Evolutionary conservation across 2,113 vertebrate genomes (phyloP).

Genomic region (Pao palembangensis): DNA sequence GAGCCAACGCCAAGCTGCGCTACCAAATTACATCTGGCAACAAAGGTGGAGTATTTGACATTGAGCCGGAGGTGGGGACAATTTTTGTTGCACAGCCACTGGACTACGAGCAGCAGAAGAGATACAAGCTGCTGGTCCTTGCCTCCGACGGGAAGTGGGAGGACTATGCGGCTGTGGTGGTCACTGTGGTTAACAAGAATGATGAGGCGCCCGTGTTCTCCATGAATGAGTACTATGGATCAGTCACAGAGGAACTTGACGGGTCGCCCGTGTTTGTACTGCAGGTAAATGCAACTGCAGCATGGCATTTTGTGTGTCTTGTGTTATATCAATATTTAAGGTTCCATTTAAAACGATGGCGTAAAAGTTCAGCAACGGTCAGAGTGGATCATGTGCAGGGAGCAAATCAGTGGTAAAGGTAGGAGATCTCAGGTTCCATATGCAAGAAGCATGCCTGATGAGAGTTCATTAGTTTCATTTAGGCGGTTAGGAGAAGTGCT

Average conservation of each 20-base stretch:
- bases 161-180: conserved; percentile 79
- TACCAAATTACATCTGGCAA: conserved; percentile 89
- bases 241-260: conserved; percentile 83
- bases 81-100: conserved; percentile 83
- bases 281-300: conserved; percentile 71
- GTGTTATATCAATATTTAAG: conserved; percentile 1
- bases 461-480: conserved; percentile 48
- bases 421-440: conserved; percentile 22
- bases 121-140: conserved; percentile 81
- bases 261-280: conserved; percentile 84
- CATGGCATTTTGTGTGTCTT: neutral
- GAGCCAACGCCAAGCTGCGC: conserved; percentile 83
- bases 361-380: too few species aligned
- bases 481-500: conserved; percentile 37
- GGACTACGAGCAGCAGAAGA: conserved; percentile 84
- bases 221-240: conserved; percentile 85
- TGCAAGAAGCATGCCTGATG: conserved; percentile 28
- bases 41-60: conserved; percentile 80
- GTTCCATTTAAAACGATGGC: too few species aligned
- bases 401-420: conserved; percentile 19
- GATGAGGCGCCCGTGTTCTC: conserved; percentile 87
- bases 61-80: conserved; percentile 84
- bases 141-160: conserved; percentile 91
- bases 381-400: conserved; percentile 5
- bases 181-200: conserved; percentile 85